Conservation (phyloP, 2,113 vertebrate genomes). For the Nyctibius bracteatus region DNA sequence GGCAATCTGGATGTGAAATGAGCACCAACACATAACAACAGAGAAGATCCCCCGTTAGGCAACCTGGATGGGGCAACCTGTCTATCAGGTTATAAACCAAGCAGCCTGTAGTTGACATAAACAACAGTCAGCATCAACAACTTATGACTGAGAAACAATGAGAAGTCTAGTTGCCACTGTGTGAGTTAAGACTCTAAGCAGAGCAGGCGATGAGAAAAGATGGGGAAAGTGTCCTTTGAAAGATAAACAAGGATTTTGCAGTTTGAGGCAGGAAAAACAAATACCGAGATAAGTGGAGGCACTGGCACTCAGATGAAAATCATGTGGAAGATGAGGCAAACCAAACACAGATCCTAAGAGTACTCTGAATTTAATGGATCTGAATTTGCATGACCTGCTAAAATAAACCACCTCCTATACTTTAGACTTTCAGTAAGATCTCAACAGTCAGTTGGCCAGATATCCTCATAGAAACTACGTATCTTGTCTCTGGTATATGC, state of each 20-base stretch:
- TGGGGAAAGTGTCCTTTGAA: background rate
- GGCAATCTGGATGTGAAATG: background rate
- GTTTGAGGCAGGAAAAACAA: background rate
- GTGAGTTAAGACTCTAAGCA: background rate
- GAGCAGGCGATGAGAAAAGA: background rate
- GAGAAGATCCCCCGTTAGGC: background rate
- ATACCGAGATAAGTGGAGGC: background rate
- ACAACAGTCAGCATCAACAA: background rate
- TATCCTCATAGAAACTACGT: background rate
- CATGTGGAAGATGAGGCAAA: background rate
- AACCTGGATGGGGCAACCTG: background rate
- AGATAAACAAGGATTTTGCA: background rate
- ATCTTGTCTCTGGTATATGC: background rate
- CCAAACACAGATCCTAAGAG: background rate
- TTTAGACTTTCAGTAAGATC: background rate
- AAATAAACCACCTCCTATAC: background rate
- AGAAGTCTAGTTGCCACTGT: background rate
- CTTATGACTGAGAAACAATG: background rate
- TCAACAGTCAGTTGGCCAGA: background rate
- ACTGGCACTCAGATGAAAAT: background rate
- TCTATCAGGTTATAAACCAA: background rate
- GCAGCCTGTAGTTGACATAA: background rate
- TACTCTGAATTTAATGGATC: background rate
- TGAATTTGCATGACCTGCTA: background rate
- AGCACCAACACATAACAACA: background rate